Percentiles rank a stretch among this genome's conserved stretches.
Conservation (phyloP, 1,140 invertebrate species). For the Microplitis mediator region DNA sequence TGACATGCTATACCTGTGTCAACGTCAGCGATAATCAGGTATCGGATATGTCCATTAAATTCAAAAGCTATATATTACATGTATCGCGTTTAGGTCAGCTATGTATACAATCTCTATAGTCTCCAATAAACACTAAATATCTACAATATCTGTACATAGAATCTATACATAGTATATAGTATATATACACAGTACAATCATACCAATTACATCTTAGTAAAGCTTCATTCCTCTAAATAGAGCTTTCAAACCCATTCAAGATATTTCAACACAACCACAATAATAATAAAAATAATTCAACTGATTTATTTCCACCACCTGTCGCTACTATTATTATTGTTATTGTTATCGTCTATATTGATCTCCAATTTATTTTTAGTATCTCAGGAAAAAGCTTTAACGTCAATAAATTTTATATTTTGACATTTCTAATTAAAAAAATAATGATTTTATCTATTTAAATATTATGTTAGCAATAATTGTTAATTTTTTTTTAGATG, state of each 20-base stretch:
- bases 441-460: neutral
- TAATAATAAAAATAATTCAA: neutral
- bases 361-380: neutral
- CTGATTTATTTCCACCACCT: neutral
- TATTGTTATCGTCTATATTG: neutral
- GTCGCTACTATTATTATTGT: no score
- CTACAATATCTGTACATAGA: no score
- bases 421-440: neutral
- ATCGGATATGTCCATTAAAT: constrained; percentile 52
- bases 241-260: no score
- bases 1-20: constrained; percentile 73
- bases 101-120: constrained; percentile 25
- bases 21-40: constrained; percentile 72
- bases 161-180: no score
- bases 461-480: neutral
- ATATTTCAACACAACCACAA: no score
- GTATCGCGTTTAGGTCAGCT: constrained; percentile 39
- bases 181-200: no score
- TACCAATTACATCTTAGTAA: no score
- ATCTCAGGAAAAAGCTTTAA: no score
- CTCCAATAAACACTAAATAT: neutral
- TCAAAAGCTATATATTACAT: constrained; percentile 40
- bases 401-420: no score
- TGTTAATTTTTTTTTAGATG: constrained; percentile 50
- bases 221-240: no score